Evolutionary conservation across 2,888 invertebrate species (phyloP).

Genomic region (Machimus rusticus): DNA sequence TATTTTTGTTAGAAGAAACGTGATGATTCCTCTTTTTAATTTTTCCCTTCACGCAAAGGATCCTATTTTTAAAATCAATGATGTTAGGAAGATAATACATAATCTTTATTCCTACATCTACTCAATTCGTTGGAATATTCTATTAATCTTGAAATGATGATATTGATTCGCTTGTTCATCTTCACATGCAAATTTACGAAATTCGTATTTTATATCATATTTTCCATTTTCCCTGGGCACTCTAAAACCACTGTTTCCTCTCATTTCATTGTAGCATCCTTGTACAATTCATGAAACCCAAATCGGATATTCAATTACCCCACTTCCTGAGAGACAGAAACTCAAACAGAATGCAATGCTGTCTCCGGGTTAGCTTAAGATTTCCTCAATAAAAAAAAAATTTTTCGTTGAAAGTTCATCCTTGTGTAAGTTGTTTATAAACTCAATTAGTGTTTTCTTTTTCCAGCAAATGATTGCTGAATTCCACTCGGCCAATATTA

Average conservation of each 20-base stretch:
- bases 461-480: not conserved
- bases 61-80: not conserved
- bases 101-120: not conserved
- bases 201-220: not conserved
- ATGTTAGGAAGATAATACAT: not conserved
- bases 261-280: not conserved
- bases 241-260: not conserved
- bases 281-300: not conserved
- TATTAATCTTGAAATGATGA: not conserved
- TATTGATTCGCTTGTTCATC: not conserved
- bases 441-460: not conserved
- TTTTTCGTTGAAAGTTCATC: not conserved
- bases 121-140: too few relatives aligned
- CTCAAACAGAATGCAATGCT: not conserved
- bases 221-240: not conserved
- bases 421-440: not conserved
- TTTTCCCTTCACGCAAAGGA: not conserved
- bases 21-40: too few relatives aligned
- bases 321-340: not conserved
- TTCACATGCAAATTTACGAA: not conserved
- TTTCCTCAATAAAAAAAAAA: not conserved
- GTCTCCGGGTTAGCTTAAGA: not conserved
- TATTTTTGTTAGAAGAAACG: too few relatives aligned
- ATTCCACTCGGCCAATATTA: too few relatives aligned
- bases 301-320: not conserved